These are phyloP conservation scores for Sebastes trivittatus DNA, from an alignment of 2,797 vertebrate genomes.

Conservation along the genomic window DNA sequence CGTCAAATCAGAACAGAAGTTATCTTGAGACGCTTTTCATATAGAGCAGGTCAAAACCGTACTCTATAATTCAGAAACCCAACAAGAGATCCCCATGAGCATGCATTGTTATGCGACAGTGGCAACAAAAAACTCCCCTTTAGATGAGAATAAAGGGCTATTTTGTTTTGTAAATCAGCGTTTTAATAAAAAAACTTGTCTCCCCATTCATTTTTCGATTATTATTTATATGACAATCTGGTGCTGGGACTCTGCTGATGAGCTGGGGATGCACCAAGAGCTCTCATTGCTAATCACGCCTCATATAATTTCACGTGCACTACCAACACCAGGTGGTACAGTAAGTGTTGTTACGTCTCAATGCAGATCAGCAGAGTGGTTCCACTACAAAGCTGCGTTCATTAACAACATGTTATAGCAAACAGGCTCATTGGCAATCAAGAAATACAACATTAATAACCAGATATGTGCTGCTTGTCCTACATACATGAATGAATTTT, in stretches of 20 bases:
- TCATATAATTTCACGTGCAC: not conserved
- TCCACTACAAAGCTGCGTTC: conserved; percentile 15
- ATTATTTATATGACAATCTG: not conserved
- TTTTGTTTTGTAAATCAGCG: not conserved
- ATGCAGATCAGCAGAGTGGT: conserved; percentile 16
- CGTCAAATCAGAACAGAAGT: too few relatives aligned
- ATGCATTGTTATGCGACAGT: too few relatives aligned
- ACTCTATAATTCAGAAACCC: too few relatives aligned
- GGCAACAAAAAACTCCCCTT: too few relatives aligned
- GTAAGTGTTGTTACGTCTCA: not conserved
- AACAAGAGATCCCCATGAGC: too few relatives aligned
- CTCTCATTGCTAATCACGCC: not conserved
- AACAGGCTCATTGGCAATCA: not conserved
- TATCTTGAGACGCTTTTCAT: too few relatives aligned
- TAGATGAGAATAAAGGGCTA: not conserved
- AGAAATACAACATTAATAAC: not conserved
- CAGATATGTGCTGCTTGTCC: not conserved
- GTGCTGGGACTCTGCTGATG: not conserved
- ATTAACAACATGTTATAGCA: not conserved
- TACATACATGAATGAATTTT: not conserved
- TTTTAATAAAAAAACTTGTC: not conserved
- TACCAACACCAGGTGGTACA: not conserved
- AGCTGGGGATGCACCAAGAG: not conserved
- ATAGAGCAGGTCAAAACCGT: too few relatives aligned
- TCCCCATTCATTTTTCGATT: not conserved